These are phyloP conservation scores for Archivesica marissinica DNA, from an alignment of 1,140 invertebrate species.

Conservation along the genomic window DNA sequence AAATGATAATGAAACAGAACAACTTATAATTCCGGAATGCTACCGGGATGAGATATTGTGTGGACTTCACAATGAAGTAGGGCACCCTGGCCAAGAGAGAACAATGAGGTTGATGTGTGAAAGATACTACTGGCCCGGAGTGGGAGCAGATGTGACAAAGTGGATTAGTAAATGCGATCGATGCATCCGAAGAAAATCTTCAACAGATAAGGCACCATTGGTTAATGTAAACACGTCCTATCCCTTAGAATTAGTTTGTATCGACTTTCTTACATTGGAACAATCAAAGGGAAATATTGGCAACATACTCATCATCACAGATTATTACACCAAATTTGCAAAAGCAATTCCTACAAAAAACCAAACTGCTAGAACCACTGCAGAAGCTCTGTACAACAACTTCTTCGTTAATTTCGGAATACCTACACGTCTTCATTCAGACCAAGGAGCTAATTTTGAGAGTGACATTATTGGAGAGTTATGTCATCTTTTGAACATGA, in stretches of 20 bases:
- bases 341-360: conserved; percentile 4
- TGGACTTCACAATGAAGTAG: conserved; percentile 29
- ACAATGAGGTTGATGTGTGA: neutral
- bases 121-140: conserved; percentile 14
- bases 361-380: conserved; percentile 46
- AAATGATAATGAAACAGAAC: neutral
- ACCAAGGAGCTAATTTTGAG: conserved; percentile 57
- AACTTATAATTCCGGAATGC: neutral
- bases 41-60: neutral
- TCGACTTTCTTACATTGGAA: conserved; percentile 46
- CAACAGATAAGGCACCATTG: conserved; percentile 13
- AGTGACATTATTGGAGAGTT: conserved; percentile 49
- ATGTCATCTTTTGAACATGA: conserved; percentile 9
- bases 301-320: conserved; percentile 58
- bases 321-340: conserved; percentile 59
- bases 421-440: neutral
- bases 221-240: neutral
- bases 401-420: conserved; percentile 33
- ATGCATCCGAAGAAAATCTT: conserved; percentile 38
- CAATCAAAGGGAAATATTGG: conserved; percentile 45
- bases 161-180: conserved; percentile 25
- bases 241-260: conserved; percentile 30
- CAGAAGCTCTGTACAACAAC: conserved; percentile 45
- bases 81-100: conserved; percentile 19
- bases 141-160: conserved; percentile 1